Base-by-base conservation (phyloP, 2,113 vertebrate genomes). In the Marmota monax region DNA sequence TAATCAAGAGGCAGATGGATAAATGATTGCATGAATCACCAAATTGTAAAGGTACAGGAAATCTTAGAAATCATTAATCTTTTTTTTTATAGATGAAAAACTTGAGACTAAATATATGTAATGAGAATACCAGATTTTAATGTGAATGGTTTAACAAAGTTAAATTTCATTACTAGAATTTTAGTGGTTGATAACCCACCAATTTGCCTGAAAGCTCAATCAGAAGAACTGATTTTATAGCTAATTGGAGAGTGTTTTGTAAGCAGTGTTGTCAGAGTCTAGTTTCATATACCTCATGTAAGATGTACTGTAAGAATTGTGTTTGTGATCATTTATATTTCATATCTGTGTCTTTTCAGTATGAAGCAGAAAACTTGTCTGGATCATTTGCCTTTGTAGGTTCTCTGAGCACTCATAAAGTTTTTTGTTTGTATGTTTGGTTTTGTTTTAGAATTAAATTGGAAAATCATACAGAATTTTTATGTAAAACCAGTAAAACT, bases 171-270 rank as follows among this genome's bases (percentile, higher is more conserved):
- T 79, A 79, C 53, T 78, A 27, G 16, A 83, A 17, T 80, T 95
- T 39, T 69, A 70, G 51, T 96, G 18, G 29, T 93, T 94, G 45
- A 29, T 61, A 61, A 78, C 14, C 25, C 17, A 90, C 73, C 63
- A 70, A 48, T 94, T 96, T 88, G 25, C 58, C 27, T 76, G 18
- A 74, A 70, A 85, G 34, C 7, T 56, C 22, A 90, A 1, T 76
- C 53, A 73, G 37, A 94, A 67, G 56, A 94, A n/a, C 32, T 97
- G 53, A 16, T 76, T 70, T 74, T 90, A 56, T 61, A 73, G 67
- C 82, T 92, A 80, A 69, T 53, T 56, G 32, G 48, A 37, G 27
- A 10, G 20, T 74, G 10, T 80, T 76, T 69, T 20, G 18, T 84
- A 80, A 14, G n/a, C 61, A 45, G 5, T 51, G 1, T n/a, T 83